A percentile compares a stretch with the other conserved stretches of the same genome.
Conservation (phyloP, 2,888 invertebrate species). For the Slavum lentiscoides region DNA sequence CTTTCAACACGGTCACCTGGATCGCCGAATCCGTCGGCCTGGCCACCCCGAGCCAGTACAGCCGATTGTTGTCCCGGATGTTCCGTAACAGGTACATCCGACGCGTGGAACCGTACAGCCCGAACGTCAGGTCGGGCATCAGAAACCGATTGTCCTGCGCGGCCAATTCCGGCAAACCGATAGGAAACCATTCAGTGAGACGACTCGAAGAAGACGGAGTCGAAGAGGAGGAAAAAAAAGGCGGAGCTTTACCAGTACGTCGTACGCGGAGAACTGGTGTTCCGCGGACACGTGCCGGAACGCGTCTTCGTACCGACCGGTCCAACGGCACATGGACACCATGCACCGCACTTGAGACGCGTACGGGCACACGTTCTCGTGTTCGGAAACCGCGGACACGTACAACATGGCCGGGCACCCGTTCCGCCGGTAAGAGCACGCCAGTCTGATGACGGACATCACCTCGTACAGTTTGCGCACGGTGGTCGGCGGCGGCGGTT, state of each 20-base stretch:
- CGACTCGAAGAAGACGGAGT: too few relatives aligned
- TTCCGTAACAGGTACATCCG: conserved; percentile 18
- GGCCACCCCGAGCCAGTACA: conserved; percentile 25
- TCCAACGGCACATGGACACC: conserved; percentile 19
- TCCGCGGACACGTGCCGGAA: neutral
- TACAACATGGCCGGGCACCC: neutral
- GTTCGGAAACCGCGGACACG: neutral
- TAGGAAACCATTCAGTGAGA: too few relatives aligned
- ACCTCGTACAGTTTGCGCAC: neutral
- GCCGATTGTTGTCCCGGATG: neutral
- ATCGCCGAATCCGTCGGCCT: neutral
- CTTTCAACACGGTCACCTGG: conserved; percentile 21
- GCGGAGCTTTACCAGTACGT: conserved; percentile 4
- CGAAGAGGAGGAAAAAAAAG: too few relatives aligned
- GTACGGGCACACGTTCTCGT: conserved; percentile 12
- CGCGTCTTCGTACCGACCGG: neutral
- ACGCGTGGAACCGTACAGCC: neutral
- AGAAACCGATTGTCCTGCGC: conserved; percentile 9
- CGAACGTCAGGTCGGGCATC: conserved; percentile 11
- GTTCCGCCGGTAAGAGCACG: neutral
- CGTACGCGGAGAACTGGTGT: conserved; percentile 21
- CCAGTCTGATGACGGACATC: neutral
- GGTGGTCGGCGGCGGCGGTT: neutral
- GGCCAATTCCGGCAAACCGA: too few relatives aligned
- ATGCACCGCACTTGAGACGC: conserved; percentile 5